Base-by-base conservation (phyloP, 1,140 invertebrate genomes). In the Tetraneura akinire region DNA sequence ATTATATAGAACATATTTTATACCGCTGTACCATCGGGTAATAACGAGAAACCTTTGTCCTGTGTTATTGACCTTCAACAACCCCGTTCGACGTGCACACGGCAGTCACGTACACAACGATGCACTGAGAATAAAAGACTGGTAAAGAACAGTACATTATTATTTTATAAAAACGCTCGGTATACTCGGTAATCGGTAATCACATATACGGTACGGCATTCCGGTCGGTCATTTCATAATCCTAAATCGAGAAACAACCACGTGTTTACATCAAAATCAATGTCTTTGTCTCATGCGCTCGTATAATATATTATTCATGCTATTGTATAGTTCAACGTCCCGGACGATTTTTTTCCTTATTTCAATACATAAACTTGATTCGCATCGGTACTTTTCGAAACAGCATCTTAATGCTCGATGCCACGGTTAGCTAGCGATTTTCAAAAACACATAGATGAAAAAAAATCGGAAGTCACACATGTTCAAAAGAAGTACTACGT, bases 341-440 rank as follows among this genome's bases (percentile, higher is more conserved):
- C 71, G 53, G 53, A 47, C 14, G 18, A 37, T 76, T 76, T 76
- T 71, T 76, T 76, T 76, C 51, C 51, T 51, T 51, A 76, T n/a
- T 57, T 76, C 32, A 42, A 55, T 53, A 74, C n/a, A 53, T 18
- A 51, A 21, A 76, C 71, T 76, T 76, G 71, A 76, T 76, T 76
- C 71, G 71, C 71, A 76, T 76, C 71, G 71, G 71, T 76, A 57
- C 71, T 76, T 76, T 76, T 76, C 45, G 14, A 71, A n/a, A 51
- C 45, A 51, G 68, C 68, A 71, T 71, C 71, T 76, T 76, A 37
- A 76, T 23, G 32, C 51, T 18, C 71, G 70, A 53, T 57, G 18
- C 32, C 32, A 57, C 51, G 71, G 71, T 76, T 76, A 21, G n/a
- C n/a, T 57, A 32, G 5, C 29, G 71, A 57, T 76, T 76, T 76